phyloP scores from a whole-genome alignment of 2,797 vertebrate species.

The Anguilla pacifica region DNA sequence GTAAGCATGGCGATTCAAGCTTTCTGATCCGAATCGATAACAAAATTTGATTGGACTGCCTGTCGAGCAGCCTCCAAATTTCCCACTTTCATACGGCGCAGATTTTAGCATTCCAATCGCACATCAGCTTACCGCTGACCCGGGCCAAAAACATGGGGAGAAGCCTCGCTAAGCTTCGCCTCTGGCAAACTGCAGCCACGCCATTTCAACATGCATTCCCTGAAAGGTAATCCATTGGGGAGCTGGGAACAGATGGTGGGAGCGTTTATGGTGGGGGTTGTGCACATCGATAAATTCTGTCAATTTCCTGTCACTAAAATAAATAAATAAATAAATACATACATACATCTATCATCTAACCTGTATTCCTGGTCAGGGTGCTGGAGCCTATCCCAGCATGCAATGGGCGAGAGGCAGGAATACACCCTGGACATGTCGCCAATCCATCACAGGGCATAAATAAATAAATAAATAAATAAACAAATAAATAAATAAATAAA shows the following conservation, averaged over 20 bases:
- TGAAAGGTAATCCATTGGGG: conserved; percentile 48
- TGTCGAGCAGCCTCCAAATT: conserved; percentile 8
- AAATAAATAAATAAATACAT: conserved; percentile 1
- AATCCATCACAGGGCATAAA: no score
- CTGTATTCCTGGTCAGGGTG: no score
- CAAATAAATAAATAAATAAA: conserved; percentile 16
- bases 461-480: not conserved
- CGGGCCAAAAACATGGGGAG: conserved; percentile 41
- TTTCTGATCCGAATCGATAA: conserved; percentile 19
- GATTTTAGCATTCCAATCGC: conserved; percentile 32
- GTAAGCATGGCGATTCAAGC: not conserved
- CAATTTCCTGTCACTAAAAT: not conserved
- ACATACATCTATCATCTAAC: not conserved
- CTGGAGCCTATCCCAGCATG: no score
- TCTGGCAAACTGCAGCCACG: conserved; percentile 35
- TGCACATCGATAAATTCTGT: conserved; percentile 33
- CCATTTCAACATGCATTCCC: conserved; percentile 49
- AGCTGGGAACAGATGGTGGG: conserved; percentile 49
- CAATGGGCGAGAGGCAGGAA: no score
- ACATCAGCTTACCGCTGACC: conserved; percentile 33
- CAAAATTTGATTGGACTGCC: conserved; percentile 14
- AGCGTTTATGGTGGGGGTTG: conserved; percentile 38
- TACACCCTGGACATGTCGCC: no score
- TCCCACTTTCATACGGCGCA: conserved; percentile 13
- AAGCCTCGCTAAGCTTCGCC: conserved; percentile 34